Base-by-base conservation (phyloP, 2,888 invertebrate genomes). In the Ischnus inquisitorius region DNA sequence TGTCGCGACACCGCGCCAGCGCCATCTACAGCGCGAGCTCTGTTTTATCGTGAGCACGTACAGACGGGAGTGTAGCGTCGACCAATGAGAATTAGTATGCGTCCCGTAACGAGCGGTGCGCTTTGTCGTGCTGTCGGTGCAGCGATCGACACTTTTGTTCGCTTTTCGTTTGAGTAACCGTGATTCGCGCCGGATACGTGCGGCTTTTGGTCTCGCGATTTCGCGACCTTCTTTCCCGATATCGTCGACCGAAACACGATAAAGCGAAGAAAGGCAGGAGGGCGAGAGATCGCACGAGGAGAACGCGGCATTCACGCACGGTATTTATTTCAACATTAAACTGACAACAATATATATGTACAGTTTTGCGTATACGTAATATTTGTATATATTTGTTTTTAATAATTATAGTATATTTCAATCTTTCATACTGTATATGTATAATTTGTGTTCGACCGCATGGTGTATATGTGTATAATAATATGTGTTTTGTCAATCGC, bases 281-380 rank as follows among this genome's bases (percentile, higher is more conserved):
- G 14, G 28, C n/a, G 5, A 60, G 60, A n/a, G 0, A 60, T 22
- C 25, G 14, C 5, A 46, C 5, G 12, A 34, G n/a, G 8, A n/a
- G 19, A 64, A 74, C 19, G 54, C 67, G 43, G 60, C n/a, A 74
- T 88, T 87, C 88, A 91, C 87, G 89, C 89, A 91, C 87, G 88
- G 89, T 90, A 90, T 92, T 92, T 92, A 92, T 92, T 92, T 90
- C 89, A 92, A 92, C 92, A 92, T 92, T 92, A 86, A 92, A 92
- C 91, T 92, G 92, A 92, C 92, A 92, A 92, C 92, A 92, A 92
- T 92, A 88, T 88, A 79, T 79, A 83, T 90, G 86, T 90, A 90
- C 89, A 89, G 86, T 87, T 89, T 86, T 81, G 65, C 79, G 79
- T 67, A 71, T 85, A 78, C 60, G 77, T 78, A 54, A 69, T 75